These are phyloP conservation scores for Philotrypesis tridentata DNA, from an alignment of 1,140 invertebrate species.

Conservation along the genomic window DNA sequence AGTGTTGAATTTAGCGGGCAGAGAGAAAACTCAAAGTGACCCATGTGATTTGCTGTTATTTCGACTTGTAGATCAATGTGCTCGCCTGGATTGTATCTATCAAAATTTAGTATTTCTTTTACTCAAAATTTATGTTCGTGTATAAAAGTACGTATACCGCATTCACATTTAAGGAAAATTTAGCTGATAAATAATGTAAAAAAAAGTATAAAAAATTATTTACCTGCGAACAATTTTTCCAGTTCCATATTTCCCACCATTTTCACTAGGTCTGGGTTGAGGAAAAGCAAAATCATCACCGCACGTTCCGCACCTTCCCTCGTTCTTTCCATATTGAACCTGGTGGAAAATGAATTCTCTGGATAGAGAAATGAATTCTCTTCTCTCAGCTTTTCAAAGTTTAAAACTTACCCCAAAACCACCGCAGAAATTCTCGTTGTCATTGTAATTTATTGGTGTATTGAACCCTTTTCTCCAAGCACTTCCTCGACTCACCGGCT, in stretches of 20 bases:
- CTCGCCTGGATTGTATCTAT: constrained; percentile 76
- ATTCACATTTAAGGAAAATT: no score
- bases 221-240: constrained; percentile 73
- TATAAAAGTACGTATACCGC: no score
- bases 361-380: no score
- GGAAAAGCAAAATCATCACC: constrained; percentile 73
- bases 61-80: constrained; percentile 80
- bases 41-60: constrained; percentile 83
- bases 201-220: neutral
- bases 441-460: constrained; percentile 81
- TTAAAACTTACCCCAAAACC: constrained; percentile 66
- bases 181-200: no score
- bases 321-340: constrained; percentile 70
- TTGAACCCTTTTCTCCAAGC: constrained; percentile 84
- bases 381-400: neutral
- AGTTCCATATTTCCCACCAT: constrained; percentile 77
- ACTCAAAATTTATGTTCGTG: neutral
- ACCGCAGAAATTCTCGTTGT: constrained; percentile 82
- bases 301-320: constrained; percentile 76
- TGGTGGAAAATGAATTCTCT: no score
- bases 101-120: constrained; percentile 15
- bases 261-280: constrained; percentile 77
- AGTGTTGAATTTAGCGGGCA: constrained; percentile 71
- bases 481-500: constrained; percentile 79
- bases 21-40: constrained; percentile 75